These are phyloP conservation scores for Sinosuthora webbiana DNA, from an alignment of 2,113 vertebrate genomes.

Conservation along the genomic window DNA sequence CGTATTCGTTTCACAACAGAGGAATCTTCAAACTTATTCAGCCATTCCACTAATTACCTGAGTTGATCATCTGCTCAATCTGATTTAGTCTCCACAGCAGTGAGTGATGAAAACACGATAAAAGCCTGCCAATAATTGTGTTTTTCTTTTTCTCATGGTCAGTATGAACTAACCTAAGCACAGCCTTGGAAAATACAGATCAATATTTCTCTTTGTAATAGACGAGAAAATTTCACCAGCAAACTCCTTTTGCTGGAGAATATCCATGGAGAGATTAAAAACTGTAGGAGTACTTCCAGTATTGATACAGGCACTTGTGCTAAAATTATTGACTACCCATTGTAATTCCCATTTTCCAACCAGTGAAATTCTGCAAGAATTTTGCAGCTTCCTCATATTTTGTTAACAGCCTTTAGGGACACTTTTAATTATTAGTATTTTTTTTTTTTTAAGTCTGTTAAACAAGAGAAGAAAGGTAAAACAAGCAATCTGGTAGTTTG, in stretches of 20 bases:
- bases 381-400: not conserved
- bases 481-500: fast-evolving
- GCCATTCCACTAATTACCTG: not conserved
- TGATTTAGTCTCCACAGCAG: constrained; percentile 5
- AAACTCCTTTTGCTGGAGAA: not conserved
- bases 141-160: constrained; percentile 2
- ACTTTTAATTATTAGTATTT: not conserved
- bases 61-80: constrained; percentile 15
- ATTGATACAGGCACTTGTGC: fast-evolving
- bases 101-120: not conserved
- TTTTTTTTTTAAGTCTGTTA: not conserved
- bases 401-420: not conserved
- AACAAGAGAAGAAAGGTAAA: not conserved
- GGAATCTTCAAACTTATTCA: constrained; percentile 7
- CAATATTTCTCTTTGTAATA: not conserved
- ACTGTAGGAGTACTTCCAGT: not conserved
- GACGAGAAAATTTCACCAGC: not conserved
- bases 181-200: not conserved
- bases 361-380: not conserved
- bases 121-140: not conserved
- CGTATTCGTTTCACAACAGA: not conserved
- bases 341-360: not conserved
- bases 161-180: not conserved
- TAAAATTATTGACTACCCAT: not conserved
- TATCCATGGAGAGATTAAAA: not conserved